These are phyloP conservation scores for Sebastolobus altivelis DNA, from an alignment of 2,797 vertebrate species.

Conservation along the genomic window DNA sequence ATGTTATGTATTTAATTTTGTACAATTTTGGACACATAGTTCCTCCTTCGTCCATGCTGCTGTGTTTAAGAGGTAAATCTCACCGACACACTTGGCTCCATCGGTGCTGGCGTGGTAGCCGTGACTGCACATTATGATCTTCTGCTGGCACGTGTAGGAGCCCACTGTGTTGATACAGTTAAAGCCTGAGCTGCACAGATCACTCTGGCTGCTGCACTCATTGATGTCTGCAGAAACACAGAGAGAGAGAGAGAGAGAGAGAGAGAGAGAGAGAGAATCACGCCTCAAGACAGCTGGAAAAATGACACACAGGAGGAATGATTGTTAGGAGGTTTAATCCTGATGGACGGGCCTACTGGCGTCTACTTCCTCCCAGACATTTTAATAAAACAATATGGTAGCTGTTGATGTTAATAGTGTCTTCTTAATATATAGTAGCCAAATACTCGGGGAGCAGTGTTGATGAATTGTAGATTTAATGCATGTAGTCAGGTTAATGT, in stretches of 20 bases:
- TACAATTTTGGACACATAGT: background rate
- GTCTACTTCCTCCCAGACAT: constrained; percentile 1
- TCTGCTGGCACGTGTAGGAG: constrained; percentile 93
- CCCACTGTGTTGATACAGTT: constrained; percentile 95
- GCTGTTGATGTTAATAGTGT: constrained; percentile 2
- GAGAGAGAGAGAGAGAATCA: constrained; percentile 4
- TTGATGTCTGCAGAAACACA: constrained; percentile 86
- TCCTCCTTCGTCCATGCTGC: background rate
- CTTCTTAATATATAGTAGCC: background rate
- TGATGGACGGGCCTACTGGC: constrained; percentile 26
- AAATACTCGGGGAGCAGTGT: background rate
- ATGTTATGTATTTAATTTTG: background rate
- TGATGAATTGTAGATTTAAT: background rate
- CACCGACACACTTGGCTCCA: constrained; percentile 91
- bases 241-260: constrained; percentile 1
- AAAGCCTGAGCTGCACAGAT: constrained; percentile 89
- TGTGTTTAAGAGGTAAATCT: constrained; percentile 59
- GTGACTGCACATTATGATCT: constrained; percentile 85
- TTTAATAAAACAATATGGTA: constrained; percentile 5
- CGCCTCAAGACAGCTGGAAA: background rate
- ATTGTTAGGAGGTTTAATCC: constrained; percentile 8
- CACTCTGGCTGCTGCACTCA: constrained; percentile 88
- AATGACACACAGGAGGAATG: constrained; percentile 14
- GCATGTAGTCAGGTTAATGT: background rate
- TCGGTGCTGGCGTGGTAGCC: constrained; percentile 91